These are phyloP conservation scores for Hippopotamus amphibius DNA, from an alignment of 2,113 vertebrate genomes.

Conservation along the genomic window DNA sequence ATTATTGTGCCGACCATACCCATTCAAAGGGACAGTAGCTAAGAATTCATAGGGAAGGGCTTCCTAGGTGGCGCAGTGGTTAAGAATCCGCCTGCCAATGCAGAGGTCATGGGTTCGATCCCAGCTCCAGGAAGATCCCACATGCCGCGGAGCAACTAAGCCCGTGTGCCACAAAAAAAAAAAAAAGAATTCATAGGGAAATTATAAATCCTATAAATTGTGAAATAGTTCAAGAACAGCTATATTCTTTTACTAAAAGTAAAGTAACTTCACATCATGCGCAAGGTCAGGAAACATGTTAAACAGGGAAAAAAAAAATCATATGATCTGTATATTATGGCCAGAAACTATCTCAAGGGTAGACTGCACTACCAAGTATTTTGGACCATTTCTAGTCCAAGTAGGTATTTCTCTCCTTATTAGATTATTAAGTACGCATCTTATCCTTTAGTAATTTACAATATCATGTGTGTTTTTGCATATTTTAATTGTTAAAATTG, in stretches of 20 bases:
- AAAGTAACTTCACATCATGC: not conserved
- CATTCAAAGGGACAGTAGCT: not conserved
- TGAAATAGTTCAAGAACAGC: not conserved
- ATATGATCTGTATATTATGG: not conserved
- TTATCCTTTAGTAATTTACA: constrained; percentile 32
- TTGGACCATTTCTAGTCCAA: not conserved
- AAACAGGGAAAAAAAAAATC: not conserved
- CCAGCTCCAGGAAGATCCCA: too few species aligned
- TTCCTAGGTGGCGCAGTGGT: too few species aligned
- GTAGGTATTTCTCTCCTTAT: not conserved
- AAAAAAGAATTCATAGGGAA: not conserved
- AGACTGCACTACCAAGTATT: not conserved
- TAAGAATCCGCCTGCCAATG: too few species aligned
- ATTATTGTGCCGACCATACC: not conserved
- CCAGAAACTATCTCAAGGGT: not conserved
- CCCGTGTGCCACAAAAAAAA: too few species aligned
- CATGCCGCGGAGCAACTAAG: too few species aligned
- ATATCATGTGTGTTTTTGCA: not conserved
- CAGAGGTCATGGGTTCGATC: too few species aligned
- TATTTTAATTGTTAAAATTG: constrained; percentile 37
- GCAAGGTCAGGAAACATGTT: not conserved
- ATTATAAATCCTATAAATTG: not conserved
- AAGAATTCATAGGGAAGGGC: not conserved
- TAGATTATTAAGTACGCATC: not conserved
- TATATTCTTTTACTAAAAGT: not conserved